Evolutionary conservation across 1,140 invertebrate genomes (phyloP).

Genomic region (Popillia japonica): DNA sequence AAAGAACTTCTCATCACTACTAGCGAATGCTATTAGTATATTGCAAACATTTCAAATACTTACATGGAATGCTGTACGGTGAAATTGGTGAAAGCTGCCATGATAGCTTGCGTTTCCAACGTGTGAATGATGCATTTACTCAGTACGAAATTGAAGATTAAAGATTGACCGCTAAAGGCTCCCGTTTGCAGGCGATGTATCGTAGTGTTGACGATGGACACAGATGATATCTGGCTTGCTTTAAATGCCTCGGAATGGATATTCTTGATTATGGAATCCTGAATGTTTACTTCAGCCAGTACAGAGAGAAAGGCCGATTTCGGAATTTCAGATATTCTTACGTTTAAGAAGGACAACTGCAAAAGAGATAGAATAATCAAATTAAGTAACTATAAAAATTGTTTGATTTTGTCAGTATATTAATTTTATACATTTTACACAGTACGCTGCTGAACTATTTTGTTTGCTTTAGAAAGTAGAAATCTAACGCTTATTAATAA

Average conservation of each 20-base stretch:
- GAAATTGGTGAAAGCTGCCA: slow-evolving; percentile 70
- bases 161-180: slow-evolving; percentile 70
- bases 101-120: slow-evolving; percentile 68
- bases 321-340: slow-evolving; percentile 68
- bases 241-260: slow-evolving; percentile 71
- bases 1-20: too few species aligned
- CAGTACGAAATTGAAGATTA: slow-evolving; percentile 70
- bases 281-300: slow-evolving; percentile 68
- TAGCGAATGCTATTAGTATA: too few species aligned
- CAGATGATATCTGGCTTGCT: slow-evolving; percentile 68
- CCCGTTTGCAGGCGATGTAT: slow-evolving; percentile 68
- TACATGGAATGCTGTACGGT: slow-evolving; percentile 73
- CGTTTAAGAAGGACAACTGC: slow-evolving; percentile 72
- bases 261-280: slow-evolving; percentile 64
- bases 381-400: too few species aligned
- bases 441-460: too few species aligned
- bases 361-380: slow-evolving; percentile 49
- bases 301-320: slow-evolving; percentile 70
- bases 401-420: too few species aligned
- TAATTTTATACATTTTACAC: too few species aligned
- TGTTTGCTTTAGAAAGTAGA: too few species aligned
- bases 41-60: slow-evolving; percentile 50
- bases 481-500: too few species aligned
- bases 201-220: slow-evolving; percentile 69
- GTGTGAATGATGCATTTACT: slow-evolving; percentile 67